Evolutionary conservation across 1,140 invertebrate genomes (phyloP), one percentile per base, ranked within the genome.

Genomic region (Zophobas morio): DNA sequence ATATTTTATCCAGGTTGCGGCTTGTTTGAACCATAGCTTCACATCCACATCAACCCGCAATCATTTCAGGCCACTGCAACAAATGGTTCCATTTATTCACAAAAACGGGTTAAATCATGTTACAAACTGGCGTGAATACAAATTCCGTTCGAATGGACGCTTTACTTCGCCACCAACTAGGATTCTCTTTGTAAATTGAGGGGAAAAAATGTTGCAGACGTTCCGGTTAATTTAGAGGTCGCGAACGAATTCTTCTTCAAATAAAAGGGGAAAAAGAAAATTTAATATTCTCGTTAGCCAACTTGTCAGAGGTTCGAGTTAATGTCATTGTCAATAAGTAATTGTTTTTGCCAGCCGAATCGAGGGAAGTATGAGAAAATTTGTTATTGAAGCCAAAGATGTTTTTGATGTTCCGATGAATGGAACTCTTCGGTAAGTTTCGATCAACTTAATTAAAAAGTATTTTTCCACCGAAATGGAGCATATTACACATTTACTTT

Each of bases 241-340:
- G 39, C 60, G n/a, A 66, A n/a, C 39, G 39, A 40, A 46, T 66
- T 42, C 60, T 66, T 40, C 60, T 42, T 6, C 60, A 66, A 66
- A 42, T 32, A 66, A 66, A 66, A 42, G 60, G 60, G 39, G 37
- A 33, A 66, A 42, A 66, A 40, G 42, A 66, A 40, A 42, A 42
- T 46, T 66, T 66, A 66, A 42, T 66, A 40, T 42, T 42, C 60
- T 66, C 60, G 60, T 66, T 60, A 60, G 56, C 34, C 36, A 60
- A 60, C 60, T 66, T 66, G 60, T 66, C 60, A 33, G 8, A 66
- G 37, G 39, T 66, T 66, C 60, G 1, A 42, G 37, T 66, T 42
- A 66, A 66, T 66, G 39, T 66, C 37, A 40, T 36, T 66, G 39
- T 36, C 60, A n/a, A 66, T 66, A 66, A 60, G 56, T 60, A 60